These are phyloP conservation scores for Hippoglossus hippoglossus DNA, from an alignment of 2,797 vertebrate genomes.

Conservation along the genomic window DNA sequence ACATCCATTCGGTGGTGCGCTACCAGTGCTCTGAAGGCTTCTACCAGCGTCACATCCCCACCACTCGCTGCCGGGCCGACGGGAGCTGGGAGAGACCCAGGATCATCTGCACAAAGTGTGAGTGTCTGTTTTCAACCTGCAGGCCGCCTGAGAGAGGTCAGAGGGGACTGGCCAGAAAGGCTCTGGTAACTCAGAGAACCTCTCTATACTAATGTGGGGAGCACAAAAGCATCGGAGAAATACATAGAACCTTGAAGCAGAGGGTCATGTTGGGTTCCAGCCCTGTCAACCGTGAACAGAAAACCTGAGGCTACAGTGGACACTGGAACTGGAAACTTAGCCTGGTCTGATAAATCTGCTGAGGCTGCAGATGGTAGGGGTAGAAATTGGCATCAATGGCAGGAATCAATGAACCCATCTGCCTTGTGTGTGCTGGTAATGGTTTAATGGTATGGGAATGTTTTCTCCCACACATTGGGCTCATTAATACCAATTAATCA, in stretches of 20 bases:
- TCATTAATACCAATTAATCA: not conserved
- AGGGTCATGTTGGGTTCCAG: no score
- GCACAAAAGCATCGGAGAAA: not conserved
- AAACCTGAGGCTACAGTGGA: no score
- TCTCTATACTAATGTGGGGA: not conserved
- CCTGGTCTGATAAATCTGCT: not conserved
- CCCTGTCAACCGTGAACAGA: not conserved
- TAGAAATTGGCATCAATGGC: not conserved
- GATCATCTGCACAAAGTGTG: slow-evolving; percentile 95
- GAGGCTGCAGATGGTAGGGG: no score
- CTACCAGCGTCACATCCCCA: slow-evolving; percentile 91
- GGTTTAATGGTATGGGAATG: not conserved
- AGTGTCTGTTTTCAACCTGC: slow-evolving; percentile 62
- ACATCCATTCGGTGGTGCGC: slow-evolving; percentile 91
- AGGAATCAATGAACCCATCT: not conserved
- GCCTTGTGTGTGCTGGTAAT: not conserved
- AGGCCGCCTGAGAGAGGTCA: no score
- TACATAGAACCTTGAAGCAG: not conserved
- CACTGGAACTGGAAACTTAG: not conserved
- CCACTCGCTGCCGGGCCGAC: slow-evolving; percentile 88
- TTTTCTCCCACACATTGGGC: not conserved
- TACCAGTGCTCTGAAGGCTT: slow-evolving; percentile 94
- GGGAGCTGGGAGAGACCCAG: slow-evolving; percentile 94
- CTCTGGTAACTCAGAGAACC: no score
- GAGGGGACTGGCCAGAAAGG: no score